Evolutionary conservation across 2,888 invertebrate genomes (phyloP).

Genomic region (Eristalinus sepulchralis): DNA sequence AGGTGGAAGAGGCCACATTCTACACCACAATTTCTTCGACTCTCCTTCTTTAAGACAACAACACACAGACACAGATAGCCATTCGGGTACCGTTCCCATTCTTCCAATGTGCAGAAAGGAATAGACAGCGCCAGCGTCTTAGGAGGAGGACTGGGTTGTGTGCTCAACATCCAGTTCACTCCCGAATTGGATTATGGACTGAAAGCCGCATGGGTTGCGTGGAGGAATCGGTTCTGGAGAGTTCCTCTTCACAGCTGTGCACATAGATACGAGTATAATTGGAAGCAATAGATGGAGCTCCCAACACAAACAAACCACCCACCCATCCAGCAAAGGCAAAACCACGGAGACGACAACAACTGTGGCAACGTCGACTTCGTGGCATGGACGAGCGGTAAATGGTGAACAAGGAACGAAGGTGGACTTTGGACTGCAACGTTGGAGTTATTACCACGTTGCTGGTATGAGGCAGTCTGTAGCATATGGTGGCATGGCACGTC

Average conservation of each 20-base stretch:
- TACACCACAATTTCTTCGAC: constrained; percentile 26
- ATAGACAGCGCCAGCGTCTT: not conserved
- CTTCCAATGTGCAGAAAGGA: constrained; percentile 18
- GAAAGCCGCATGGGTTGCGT: constrained; percentile 14
- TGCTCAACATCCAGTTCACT: constrained; percentile 26
- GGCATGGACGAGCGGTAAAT: constrained; percentile 30
- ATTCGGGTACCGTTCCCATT: constrained; percentile 19
- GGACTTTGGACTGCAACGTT: constrained; percentile 35
- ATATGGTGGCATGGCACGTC: constrained; percentile 48
- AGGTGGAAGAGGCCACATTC: constrained; percentile 59
- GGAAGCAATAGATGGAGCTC: constrained; percentile 54
- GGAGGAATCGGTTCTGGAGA: not conserved
- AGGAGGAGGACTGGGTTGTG: not conserved
- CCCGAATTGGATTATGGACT: constrained; percentile 64
- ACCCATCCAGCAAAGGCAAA: not conserved
- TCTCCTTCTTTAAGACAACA: constrained; percentile 5
- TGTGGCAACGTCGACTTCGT: too few species aligned
- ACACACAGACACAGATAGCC: not conserved
- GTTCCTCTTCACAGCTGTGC: constrained; percentile 32
- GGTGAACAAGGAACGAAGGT: constrained; percentile 35
- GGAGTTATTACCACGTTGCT: constrained; percentile 40
- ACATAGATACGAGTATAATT: constrained; percentile 42
- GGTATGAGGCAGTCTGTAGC: constrained; percentile 36
- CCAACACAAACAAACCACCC: not conserved
- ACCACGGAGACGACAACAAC: not conserved